Evolutionary conservation across 2,797 vertebrate species (phyloP).

Genomic region (Hemibagrus guttatus): DNA sequence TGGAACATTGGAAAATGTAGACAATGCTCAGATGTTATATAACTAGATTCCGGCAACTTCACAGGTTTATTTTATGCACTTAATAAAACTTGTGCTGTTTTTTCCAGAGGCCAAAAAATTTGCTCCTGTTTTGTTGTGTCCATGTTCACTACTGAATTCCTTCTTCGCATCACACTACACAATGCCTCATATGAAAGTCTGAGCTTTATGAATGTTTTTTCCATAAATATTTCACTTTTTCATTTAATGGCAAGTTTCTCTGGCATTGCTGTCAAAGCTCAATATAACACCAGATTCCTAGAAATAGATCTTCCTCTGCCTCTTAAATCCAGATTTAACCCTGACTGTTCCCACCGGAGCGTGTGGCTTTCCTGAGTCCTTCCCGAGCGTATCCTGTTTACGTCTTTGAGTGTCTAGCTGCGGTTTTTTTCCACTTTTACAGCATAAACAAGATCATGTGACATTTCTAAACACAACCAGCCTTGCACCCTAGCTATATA

Average conservation of each 20-base stretch:
- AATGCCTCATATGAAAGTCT: no score
- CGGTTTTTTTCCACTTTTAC: slow-evolving; percentile 14
- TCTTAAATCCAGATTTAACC: slow-evolving; percentile 10
- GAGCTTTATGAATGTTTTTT: no score
- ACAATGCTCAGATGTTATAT: not conserved
- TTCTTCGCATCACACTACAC: no score
- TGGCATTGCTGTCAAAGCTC: not conserved
- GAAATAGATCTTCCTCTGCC: not conserved
- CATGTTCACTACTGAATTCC: no score
- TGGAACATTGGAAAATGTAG: not conserved
- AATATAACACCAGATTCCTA: not conserved
- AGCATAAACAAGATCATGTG: slow-evolving; percentile 55
- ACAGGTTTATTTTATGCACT: not conserved
- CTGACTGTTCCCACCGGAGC: not conserved
- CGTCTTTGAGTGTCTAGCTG: not conserved
- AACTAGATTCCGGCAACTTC: not conserved
- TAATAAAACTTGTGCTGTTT: no score
- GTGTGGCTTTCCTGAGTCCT: not conserved
- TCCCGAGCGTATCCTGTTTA: slow-evolving; percentile 25
- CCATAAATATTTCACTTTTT: no score
- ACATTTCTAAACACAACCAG: slow-evolving; percentile 48
- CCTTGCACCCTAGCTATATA: not conserved
- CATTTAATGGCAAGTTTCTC: not conserved
- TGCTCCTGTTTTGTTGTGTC: no score
- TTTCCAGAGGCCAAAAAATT: no score